Evolutionary conservation across 2,113 vertebrate species (phyloP).

Genomic region (Nannobrachium achirus): DNA sequence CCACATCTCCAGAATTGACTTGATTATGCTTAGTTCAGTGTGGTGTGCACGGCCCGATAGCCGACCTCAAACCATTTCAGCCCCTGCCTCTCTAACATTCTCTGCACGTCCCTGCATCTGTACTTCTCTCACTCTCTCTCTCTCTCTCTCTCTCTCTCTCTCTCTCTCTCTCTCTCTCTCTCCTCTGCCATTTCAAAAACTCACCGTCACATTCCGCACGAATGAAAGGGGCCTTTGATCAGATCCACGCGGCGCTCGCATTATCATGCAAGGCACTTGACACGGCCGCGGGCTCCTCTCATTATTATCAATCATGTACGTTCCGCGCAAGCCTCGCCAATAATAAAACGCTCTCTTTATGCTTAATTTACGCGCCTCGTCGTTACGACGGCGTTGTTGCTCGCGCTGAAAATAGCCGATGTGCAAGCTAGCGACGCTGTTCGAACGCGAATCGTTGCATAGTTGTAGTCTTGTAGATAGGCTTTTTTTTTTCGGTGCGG

Average conservation of each 20-base stretch:
- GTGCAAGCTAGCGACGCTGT: no score
- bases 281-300: constrained; percentile 56
- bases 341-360: not conserved
- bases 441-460: not conserved
- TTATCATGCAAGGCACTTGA: constrained; percentile 55
- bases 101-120: no score
- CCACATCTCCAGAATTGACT: no score
- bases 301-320: constrained; percentile 55
- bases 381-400: no score
- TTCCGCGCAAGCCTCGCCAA: not conserved
- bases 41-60: no score
- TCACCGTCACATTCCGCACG: constrained; percentile 57
- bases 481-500: no score
- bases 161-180: not conserved
- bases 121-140: no score
- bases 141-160: not conserved
- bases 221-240: constrained; percentile 59
- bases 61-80: no score
- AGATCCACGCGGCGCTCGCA: constrained; percentile 31
- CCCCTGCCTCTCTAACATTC: no score
- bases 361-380: no score
- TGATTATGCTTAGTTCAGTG: no score
- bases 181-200: constrained; percentile 45
- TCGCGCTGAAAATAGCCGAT: no score
- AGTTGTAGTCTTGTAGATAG: not conserved